Percentiles rank a stretch among this genome's conserved stretches.
Conservation (phyloP, 2,113 vertebrate species). For the Alligator sinensis region DNA sequence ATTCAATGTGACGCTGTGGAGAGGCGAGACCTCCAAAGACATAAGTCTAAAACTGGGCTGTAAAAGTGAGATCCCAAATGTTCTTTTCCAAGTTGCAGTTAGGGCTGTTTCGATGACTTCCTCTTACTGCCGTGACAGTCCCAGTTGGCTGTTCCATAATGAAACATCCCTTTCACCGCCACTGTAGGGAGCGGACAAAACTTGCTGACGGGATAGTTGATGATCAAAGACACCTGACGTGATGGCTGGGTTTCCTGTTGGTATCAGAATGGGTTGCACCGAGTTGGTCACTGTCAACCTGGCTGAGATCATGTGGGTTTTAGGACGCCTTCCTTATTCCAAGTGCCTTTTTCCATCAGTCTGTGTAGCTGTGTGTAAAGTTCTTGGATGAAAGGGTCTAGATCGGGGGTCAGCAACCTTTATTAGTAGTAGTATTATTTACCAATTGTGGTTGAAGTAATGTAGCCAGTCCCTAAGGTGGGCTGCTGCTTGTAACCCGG, state of each 20-base stretch:
- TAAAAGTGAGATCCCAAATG: background rate
- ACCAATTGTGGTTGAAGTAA: no score
- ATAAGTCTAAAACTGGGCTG: background rate
- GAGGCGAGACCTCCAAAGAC: background rate
- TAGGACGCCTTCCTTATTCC: background rate
- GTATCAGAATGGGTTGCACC: fast-evolving
- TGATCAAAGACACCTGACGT: background rate
- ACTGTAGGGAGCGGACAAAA: fast-evolving
- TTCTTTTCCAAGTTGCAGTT: background rate
- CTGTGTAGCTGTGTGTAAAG: background rate
- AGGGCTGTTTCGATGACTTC: background rate
- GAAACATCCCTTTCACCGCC: background rate
- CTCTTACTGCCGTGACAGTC: background rate
- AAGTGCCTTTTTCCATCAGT: background rate
- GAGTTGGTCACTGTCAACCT: background rate
- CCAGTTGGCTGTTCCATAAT: background rate
- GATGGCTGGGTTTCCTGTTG: background rate
- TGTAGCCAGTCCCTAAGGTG: no score
- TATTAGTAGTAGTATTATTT: no score
- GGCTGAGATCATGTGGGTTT: background rate
- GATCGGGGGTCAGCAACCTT: no score
- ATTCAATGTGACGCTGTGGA: background rate
- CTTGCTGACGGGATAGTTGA: background rate
- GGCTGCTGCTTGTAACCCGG: no score
- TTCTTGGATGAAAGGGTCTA: background rate